A percentile compares a stretch with the other conserved stretches of the same genome.
Conservation (phyloP, 2,797 vertebrate genomes). For the Nothura maculosa region DNA sequence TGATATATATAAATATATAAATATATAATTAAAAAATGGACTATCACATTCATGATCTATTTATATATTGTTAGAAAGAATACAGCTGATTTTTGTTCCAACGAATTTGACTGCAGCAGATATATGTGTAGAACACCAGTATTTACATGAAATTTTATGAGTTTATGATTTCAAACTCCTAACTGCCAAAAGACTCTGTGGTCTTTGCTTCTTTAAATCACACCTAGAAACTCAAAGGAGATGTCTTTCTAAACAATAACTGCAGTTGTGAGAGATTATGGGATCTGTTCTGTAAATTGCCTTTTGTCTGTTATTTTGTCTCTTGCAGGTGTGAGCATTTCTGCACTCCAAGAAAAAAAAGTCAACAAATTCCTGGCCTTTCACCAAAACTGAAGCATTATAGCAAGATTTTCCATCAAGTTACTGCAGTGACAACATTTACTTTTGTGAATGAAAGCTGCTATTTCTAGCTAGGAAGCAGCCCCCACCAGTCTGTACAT, state of each 20-base stretch:
- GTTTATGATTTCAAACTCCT: conserved; percentile 2
- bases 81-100: neutral
- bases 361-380: neutral
- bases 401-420: neutral
- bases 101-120: neutral
- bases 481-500: neutral
- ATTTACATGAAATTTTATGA: neutral
- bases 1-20: neutral
- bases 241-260: neutral
- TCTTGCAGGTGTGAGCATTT: neutral
- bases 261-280: neutral
- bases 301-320: neutral
- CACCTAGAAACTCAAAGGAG: neutral
- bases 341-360: neutral
- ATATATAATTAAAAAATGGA: rapidly evolving
- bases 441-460: neutral
- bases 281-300: neutral
- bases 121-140: neutral
- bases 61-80: neutral
- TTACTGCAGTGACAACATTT: neutral
- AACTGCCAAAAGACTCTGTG: neutral
- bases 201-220: conserved; percentile 6
- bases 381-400: neutral
- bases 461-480: neutral
- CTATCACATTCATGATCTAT: neutral